Evolutionary conservation across 2,113 vertebrate species (phyloP), one percentile per base, ranked within the genome.

Genomic region (Poeciliopsis prolifica): DNA sequence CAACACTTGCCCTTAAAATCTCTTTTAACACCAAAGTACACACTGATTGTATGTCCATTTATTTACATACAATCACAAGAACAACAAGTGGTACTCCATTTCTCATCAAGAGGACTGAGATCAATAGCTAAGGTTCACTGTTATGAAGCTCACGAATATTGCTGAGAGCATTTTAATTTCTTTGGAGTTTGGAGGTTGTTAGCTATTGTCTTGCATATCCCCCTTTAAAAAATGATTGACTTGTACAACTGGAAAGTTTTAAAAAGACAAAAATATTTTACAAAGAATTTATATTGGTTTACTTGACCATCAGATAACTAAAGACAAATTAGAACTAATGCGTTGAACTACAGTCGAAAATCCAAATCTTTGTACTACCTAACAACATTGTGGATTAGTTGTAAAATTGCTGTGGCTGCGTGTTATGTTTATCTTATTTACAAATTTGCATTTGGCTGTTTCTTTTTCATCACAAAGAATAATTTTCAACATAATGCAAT

Each of bases 1-100:
- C 58, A 64, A 73, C 77, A 77, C 85, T 82, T 89, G 71, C 68
- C 77, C 71, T 80, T 84, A 91, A 79, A 70, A 90, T 74, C 63
- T 70, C 70, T 78, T 83, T 82, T 74, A 71, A 72, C 61, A 73
- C 29, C 60, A 81, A 86, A 83, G 31, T 83, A 54, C 60, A 66
- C 70, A 35, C 30, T 68, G 68, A 79, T 81, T 82, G 61, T 71
- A 72, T 72, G 70, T 29, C 73, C 66, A 48, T 74, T 54, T 51
- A 77, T 89, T 85, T 87, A 74, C 79, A 86, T 80, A 63, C 54
- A 19, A 75, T 77, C 72, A 79, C 78, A 54, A 75, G 82, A 86
- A 88, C 86, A 79, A 89, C 81, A 58, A 72, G 48, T 37, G 17
- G 30, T 19, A 37, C 9, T n/a, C 31, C 24, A 30, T 58, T 71